These are phyloP conservation scores for Sarcophaga rosellei DNA, from an alignment of 2,888 invertebrate species.

Conservation along the genomic window DNA sequence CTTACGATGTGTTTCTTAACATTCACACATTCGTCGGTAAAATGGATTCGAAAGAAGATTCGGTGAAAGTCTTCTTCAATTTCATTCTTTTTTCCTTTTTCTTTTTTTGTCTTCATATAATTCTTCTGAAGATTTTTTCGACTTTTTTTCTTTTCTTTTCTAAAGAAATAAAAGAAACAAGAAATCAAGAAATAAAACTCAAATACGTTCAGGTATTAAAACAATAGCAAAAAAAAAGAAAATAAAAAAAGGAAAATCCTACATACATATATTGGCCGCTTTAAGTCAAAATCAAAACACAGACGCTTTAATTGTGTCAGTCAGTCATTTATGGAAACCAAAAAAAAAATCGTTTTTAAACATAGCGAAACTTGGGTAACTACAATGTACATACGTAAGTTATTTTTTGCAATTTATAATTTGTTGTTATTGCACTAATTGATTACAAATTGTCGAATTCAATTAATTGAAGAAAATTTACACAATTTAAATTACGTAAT, in stretches of 20 bases:
- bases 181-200: slow-evolving; percentile 10
- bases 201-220: slow-evolving; percentile 29
- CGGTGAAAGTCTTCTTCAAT: slow-evolving; percentile 50
- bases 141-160: slow-evolving; percentile 16
- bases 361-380: background rate
- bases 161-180: slow-evolving; percentile 22
- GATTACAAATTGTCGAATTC: background rate
- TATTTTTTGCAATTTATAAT: background rate
- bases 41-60: slow-evolving; percentile 5
- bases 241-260: background rate
- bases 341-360: too few species aligned
- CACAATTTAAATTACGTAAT: background rate
- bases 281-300: slow-evolving; percentile 21
- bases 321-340: slow-evolving; percentile 1
- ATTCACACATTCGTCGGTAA: background rate
- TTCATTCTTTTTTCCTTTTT: slow-evolving; percentile 5
- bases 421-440: background rate
- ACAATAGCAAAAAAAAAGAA: background rate
- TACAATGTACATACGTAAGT: background rate
- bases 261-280: slow-evolving; percentile 34
- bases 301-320: slow-evolving; percentile 54
- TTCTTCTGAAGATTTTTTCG: slow-evolving; percentile 18
- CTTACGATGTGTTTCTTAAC: slow-evolving; percentile 32
- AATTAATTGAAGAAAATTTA: background rate
- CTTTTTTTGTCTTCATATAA: background rate